These are phyloP conservation scores for Drosophila fuyamai DNA, from an alignment of 1,140 invertebrate genomes.

Conservation along the genomic window DNA sequence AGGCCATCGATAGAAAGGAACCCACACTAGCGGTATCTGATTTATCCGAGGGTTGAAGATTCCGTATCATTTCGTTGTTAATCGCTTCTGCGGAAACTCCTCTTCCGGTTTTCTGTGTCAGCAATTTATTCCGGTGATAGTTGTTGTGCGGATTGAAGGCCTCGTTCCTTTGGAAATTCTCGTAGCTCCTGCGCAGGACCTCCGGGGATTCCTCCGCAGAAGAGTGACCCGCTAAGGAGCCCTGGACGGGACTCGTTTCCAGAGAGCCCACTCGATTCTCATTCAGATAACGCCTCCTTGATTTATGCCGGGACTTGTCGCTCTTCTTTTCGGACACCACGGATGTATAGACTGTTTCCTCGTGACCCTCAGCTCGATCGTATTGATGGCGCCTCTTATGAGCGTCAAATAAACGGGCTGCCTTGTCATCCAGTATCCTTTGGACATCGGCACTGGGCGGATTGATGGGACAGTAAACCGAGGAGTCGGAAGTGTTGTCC, in stretches of 20 bases:
- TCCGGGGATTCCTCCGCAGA: constrained; percentile 71
- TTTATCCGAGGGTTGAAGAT: constrained; percentile 60
- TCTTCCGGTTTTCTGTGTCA: constrained; percentile 60
- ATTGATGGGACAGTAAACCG: constrained; percentile 83
- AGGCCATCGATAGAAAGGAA: constrained; percentile 90
- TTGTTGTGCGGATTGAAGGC: constrained; percentile 82
- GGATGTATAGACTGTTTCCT: constrained; percentile 76
- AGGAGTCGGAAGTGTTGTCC: constrained; percentile 83
- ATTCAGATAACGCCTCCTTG: constrained; percentile 73
- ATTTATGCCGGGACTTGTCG: constrained; percentile 71
- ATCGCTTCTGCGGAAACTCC: constrained; percentile 69
- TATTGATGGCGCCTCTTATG: constrained; percentile 75
- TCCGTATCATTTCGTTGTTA: constrained; percentile 75
- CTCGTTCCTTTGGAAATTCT: constrained; percentile 76
- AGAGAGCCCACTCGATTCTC: constrained; percentile 83
- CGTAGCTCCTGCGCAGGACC: constrained; percentile 53
- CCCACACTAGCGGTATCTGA: constrained; percentile 82
- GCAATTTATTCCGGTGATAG: constrained; percentile 81
- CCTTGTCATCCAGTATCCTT: constrained; percentile 79
- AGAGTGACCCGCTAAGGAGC: constrained; percentile 48
- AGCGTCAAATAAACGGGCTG: constrained; percentile 67
- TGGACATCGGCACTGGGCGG: constrained; percentile 78
- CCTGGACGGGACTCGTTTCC: constrained; percentile 75
- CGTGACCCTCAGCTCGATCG: constrained; percentile 69
- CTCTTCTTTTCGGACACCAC: constrained; percentile 78